phyloP scores from a whole-genome alignment of 2,113 vertebrate species.

The Taurulus bubalis region DNA sequence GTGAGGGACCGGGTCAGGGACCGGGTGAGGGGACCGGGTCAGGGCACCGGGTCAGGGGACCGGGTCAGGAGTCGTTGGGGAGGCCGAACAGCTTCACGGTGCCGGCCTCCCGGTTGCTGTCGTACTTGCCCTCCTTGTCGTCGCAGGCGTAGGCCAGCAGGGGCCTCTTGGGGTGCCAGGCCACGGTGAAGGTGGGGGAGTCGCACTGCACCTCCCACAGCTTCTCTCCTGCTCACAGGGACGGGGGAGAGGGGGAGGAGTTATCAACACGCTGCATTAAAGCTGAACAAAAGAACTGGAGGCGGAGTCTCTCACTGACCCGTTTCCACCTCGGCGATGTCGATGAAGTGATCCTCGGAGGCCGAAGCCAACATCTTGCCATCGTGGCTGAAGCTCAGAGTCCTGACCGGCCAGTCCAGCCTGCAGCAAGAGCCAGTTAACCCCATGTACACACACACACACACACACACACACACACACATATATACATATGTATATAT shows the following conservation, averaged over 20 bases:
- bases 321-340: constrained; percentile 97
- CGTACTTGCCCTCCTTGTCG: constrained; percentile 98
- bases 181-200: constrained; percentile 97
- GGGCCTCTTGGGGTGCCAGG: constrained; percentile 97
- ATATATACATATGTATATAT: no score
- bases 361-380: constrained; percentile 98
- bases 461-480: no score
- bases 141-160: constrained; percentile 97
- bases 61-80: constrained; percentile 91
- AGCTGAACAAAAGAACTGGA: no score
- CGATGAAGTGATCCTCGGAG: constrained; percentile 98
- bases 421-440: constrained; percentile 69
- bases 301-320: constrained; percentile 77
- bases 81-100: constrained; percentile 99
- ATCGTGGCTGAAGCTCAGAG: constrained; percentile 96
- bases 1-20: no score
- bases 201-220: constrained; percentile 99
- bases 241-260: no score
- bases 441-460: no score
- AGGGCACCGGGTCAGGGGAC: no score
- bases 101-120: constrained; percentile 95
- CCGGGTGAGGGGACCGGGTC: no score
- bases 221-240: constrained; percentile 90
- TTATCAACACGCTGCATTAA: no score
- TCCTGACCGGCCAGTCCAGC: constrained; percentile 97